phyloP scores from a whole-genome alignment of 1,140 invertebrate genomes.

The Cherax quadricarinatus region DNA sequence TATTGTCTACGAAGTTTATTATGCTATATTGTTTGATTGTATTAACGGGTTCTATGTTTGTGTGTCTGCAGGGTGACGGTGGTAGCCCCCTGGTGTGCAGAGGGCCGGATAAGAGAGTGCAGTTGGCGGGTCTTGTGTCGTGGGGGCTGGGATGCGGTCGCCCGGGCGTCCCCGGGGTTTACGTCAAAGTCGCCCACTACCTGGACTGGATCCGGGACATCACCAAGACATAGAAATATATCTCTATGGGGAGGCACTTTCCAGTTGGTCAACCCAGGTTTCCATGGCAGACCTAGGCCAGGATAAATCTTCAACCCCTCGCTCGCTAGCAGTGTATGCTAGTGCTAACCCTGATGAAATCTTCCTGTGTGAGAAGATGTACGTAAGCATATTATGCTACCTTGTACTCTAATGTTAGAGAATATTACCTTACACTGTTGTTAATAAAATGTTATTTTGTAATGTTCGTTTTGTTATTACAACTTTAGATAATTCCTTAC shows the following conservation, averaged over 20 bases:
- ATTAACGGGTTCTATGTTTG: neutral
- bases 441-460: constrained; percentile 45
- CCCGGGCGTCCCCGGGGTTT: constrained; percentile 91
- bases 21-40: no score
- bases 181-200: constrained; percentile 90
- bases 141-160: constrained; percentile 82
- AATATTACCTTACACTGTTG: neutral
- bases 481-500: neutral
- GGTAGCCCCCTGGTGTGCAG: constrained; percentile 37
- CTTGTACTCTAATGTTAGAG: constrained; percentile 31
- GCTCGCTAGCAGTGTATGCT: neutral
- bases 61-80: constrained; percentile 42
- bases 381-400: constrained; percentile 28
- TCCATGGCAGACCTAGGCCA: neutral
- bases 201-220: constrained; percentile 85
- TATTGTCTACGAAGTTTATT: no score
- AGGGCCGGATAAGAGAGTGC: neutral
- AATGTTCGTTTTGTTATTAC: neutral
- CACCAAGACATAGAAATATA: neutral
- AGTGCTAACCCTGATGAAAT: neutral
- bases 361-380: constrained; percentile 23
- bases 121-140: constrained; percentile 39
- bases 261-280: neutral
- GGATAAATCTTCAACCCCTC: neutral
- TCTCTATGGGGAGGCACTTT: neutral